Evolutionary conservation across 1,140 invertebrate genomes (phyloP).

Genomic region (Leptopilina clavipes): DNA sequence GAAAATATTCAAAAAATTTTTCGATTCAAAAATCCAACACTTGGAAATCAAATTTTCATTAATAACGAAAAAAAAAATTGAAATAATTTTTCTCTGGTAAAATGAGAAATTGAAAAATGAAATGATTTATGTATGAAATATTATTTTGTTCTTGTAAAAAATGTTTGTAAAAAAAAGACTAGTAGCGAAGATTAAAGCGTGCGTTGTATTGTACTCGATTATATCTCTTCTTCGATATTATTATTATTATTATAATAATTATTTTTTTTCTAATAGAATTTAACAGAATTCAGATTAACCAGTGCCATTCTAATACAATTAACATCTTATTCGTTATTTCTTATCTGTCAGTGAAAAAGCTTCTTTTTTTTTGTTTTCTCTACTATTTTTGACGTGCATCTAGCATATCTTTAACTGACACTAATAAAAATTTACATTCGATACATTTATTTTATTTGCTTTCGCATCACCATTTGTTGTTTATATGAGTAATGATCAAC

Average conservation of each 20-base stretch:
- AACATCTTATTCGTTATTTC: slow-evolving; percentile 23
- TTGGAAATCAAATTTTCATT: background rate
- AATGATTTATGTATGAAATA: background rate
- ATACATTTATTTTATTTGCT: background rate
- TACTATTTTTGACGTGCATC: slow-evolving; percentile 21
- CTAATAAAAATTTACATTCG: slow-evolving; percentile 34
- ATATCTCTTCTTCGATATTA: slow-evolving; percentile 13
- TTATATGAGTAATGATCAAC: background rate
- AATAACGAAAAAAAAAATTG: no score
- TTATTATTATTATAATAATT: no score
- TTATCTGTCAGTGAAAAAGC: slow-evolving; percentile 34
- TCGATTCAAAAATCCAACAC: background rate
- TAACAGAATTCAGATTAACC: slow-evolving; percentile 33
- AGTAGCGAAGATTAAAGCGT: slow-evolving; percentile 29
- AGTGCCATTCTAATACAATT: slow-evolving; percentile 29
- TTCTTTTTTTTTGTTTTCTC: slow-evolving; percentile 2
- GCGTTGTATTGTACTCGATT: slow-evolving; percentile 34
- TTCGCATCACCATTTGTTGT: background rate
- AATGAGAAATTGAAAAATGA: no score
- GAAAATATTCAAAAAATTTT: background rate
- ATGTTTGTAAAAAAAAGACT: slow-evolving; percentile 7
- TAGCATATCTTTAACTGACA: slow-evolving; percentile 27
- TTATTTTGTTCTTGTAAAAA: background rate
- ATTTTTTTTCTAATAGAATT: slow-evolving; percentile 23
- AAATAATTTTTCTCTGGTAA: background rate